Percentiles rank a stretch among this genome's conserved stretches.
Evolutionary conservation across 92 coral and sea anemone species (phyloP).

Genomic region (Meandrina meandrites): DNA sequence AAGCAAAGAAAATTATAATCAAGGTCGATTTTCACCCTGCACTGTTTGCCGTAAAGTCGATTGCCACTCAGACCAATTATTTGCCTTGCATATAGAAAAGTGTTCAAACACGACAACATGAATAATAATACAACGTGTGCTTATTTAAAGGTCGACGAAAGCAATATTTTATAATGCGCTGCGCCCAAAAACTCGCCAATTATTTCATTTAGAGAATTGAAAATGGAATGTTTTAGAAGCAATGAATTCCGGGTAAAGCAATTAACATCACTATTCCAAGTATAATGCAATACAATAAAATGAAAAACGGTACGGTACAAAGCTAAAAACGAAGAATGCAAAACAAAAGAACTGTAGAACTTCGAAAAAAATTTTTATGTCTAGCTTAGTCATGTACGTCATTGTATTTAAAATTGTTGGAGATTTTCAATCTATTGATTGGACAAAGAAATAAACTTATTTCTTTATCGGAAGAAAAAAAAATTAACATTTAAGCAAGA

Average conservation of each 20-base stretch:
- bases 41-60: neutral
- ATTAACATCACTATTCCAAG: neutral
- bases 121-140: neutral
- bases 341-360: neutral
- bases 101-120: neutral
- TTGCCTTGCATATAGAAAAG: neutral
- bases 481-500: neutral
- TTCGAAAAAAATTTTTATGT: neutral
- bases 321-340: neutral
- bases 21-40: neutral
- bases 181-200: neutral
- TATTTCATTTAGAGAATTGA: neutral
- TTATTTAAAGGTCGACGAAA: neutral
- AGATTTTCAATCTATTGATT: neutral
- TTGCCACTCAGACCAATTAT: constrained; percentile 4
- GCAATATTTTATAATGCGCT: neutral
- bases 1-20: neutral
- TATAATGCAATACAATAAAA: neutral
- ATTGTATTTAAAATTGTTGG: neutral
- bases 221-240: neutral
- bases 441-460: neutral
- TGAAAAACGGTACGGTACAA: neutral
- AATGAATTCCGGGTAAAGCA: neutral
- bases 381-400: neutral
- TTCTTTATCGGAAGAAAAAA: neutral